These are phyloP conservation scores for Ceratoteleas bidentatus DNA, from an alignment of 1,140 invertebrate species.

Conservation along the genomic window DNA sequence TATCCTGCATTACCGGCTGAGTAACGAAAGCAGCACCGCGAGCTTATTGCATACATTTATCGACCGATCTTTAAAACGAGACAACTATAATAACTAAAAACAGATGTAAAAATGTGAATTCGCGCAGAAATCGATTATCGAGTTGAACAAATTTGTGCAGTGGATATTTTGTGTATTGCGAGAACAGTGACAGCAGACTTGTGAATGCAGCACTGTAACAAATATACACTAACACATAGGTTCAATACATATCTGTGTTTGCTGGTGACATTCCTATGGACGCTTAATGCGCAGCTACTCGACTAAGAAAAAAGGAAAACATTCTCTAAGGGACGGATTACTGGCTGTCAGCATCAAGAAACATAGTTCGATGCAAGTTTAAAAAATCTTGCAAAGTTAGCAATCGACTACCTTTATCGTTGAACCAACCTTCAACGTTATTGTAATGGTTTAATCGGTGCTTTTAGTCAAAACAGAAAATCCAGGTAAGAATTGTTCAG, in stretches of 20 bases:
- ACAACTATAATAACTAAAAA: neutral
- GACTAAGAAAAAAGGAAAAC: conserved; percentile 48
- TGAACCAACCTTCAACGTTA: too few species aligned
- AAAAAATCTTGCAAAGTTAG: neutral
- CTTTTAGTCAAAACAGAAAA: too few species aligned
- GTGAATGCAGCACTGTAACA: conserved; percentile 30
- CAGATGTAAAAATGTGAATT: neutral
- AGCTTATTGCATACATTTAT: neutral
- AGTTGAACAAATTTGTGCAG: conserved; percentile 35
- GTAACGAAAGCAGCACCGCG: too few species aligned
- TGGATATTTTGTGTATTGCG: conserved; percentile 52
- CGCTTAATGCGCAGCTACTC: conserved; percentile 72
- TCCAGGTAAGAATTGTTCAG: too few species aligned
- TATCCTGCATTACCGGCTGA: too few species aligned
- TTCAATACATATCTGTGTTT: conserved; percentile 47
- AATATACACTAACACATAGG: conserved; percentile 48
- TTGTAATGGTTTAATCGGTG: too few species aligned
- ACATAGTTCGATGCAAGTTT: neutral
- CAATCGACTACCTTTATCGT: too few species aligned
- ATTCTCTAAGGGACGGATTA: conserved; percentile 42
- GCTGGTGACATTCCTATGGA: conserved; percentile 62
- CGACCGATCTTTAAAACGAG: neutral
- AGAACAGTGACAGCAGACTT: conserved; percentile 41
- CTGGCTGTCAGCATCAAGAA: conserved; percentile 20
- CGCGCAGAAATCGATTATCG: conserved; percentile 8